Conservation (phyloP, 2,797 vertebrate genomes). For the Falco cherrug region DNA sequence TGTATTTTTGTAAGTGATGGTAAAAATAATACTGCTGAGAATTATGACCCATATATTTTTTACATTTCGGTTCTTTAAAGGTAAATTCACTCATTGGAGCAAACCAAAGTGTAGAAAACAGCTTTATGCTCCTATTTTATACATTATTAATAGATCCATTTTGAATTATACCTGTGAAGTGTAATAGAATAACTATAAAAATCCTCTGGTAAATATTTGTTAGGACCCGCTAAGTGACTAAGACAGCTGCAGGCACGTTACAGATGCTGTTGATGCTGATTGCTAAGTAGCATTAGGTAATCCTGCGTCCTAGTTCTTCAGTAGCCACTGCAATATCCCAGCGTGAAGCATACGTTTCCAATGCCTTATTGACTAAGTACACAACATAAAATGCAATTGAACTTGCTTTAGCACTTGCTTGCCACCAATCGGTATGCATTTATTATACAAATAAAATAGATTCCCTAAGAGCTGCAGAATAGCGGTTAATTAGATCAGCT, state of each 20-base stretch:
- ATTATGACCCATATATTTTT: background rate
- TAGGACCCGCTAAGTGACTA: background rate
- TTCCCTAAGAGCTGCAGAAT: background rate
- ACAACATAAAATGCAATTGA: background rate
- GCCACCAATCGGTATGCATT: background rate
- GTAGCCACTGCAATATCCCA: background rate
- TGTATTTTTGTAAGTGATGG: background rate
- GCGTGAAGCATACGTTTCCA: background rate
- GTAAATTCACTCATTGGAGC: background rate
- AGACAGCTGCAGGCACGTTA: background rate
- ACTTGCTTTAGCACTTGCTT: background rate
- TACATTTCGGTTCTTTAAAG: conserved; percentile 4
- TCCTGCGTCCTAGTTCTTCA: background rate
- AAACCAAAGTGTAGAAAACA: background rate
- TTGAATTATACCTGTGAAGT: conserved; percentile 23
- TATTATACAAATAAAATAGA: conserved; percentile 27
- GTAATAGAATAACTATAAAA: conserved; percentile 26
- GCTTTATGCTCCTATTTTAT: conserved; percentile 5
- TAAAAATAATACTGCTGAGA: background rate
- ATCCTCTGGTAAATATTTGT: background rate
- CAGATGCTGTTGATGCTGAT: background rate
- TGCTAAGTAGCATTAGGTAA: background rate
- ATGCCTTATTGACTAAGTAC: conserved; percentile 1
- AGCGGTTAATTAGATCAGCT: conserved; percentile 7
- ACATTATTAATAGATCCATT: conserved; percentile 20